phyloP scores from a whole-genome alignment of 2,888 invertebrate genomes.

The Lydus trimaculatus region DNA sequence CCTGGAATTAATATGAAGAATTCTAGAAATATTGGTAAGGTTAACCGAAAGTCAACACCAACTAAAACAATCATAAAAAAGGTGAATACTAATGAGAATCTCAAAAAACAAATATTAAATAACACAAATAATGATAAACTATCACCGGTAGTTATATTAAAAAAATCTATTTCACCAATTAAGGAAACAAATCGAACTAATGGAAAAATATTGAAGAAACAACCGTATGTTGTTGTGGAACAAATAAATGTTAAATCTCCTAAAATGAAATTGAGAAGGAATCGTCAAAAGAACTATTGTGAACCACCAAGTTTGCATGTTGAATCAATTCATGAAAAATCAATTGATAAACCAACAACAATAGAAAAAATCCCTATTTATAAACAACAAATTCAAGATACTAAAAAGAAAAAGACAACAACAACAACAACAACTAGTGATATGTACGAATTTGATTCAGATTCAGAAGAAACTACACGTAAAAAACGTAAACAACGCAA shows the following conservation, averaged over 20 bases:
- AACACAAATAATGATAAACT: not conserved
- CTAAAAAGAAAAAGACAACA: constrained; percentile 9
- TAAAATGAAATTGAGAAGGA: not conserved
- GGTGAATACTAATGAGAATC: not conserved
- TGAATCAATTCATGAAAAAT: not conserved
- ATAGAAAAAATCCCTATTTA: constrained; percentile 33
- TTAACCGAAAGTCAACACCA: not conserved
- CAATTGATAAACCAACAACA: not conserved
- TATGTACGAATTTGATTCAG: constrained; percentile 32
- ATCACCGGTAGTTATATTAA: not conserved
- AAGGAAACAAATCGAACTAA: not conserved
- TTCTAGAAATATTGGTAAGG: not conserved
- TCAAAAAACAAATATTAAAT: not conserved
- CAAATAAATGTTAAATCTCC: not conserved
- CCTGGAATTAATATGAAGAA: not conserved
- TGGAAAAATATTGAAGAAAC: not conserved
- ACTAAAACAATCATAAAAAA: not conserved
- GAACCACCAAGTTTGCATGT: not conserved
- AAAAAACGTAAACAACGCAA: constrained; percentile 17
- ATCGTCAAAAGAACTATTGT: not conserved
- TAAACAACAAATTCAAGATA: constrained; percentile 24
- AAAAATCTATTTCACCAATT: not conserved
- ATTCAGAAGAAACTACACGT: constrained; percentile 16
- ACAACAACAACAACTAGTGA: constrained; percentile 11
- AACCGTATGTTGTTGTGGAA: not conserved